Conservation (phyloP, 1,140 invertebrate species). For the Philotrypesis tridentata region DNA sequence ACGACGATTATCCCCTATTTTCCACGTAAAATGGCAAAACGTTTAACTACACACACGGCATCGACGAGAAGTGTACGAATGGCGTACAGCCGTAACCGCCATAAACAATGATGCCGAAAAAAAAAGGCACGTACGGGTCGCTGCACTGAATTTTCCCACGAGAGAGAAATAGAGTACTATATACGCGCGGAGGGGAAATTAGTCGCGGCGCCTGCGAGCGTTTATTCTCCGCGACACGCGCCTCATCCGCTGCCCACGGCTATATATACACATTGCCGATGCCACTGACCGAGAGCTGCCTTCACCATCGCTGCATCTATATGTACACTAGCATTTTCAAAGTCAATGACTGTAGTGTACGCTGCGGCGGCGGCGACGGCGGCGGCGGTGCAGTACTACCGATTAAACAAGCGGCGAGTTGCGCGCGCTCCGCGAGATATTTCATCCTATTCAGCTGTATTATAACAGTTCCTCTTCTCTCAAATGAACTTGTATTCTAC, state of each 20-base stretch:
- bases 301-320: constrained; percentile 13
- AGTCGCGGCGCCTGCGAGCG: constrained; percentile 10
- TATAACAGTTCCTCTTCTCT: too few species aligned
- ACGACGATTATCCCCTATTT: too few species aligned
- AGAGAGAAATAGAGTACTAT: neutral
- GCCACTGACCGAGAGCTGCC: constrained; percentile 54
- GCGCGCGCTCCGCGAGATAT: too few species aligned
- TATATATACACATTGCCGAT: neutral
- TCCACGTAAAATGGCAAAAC: too few species aligned
- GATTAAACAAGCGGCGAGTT: too few species aligned
- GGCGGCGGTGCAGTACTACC: too few species aligned
- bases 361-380: too few species aligned
- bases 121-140: neutral
- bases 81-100: too few species aligned
- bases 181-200: neutral
- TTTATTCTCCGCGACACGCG: neutral
- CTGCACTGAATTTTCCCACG: neutral
- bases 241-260: neutral
- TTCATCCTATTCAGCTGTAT: too few species aligned
- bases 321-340: constrained; percentile 65
- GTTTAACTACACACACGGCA: too few species aligned
- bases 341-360: constrained; percentile 60
- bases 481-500: too few species aligned
- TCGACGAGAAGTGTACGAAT: too few species aligned
- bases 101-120: neutral